Percentiles rank a stretch among this genome's conserved stretches.
phyloP scores from a whole-genome alignment of 2,113 vertebrate species.

The Cyphomyrus plagiostoma region DNA sequence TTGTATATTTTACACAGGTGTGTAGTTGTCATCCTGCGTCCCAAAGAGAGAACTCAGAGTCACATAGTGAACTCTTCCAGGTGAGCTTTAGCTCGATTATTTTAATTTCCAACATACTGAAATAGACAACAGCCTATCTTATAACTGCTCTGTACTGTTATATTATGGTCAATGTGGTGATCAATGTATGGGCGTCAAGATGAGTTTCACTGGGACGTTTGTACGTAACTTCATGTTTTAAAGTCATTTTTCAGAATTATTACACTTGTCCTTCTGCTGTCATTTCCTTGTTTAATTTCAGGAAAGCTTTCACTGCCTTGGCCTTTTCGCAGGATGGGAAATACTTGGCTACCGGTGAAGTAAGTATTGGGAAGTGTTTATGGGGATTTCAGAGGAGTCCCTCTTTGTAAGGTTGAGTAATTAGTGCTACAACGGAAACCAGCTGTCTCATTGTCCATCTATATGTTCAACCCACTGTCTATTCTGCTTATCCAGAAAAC shows the following conservation, averaged over 20 bases:
- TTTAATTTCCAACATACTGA: background rate
- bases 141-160: background rate
- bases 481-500: background rate
- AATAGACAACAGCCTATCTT: background rate
- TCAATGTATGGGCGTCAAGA: background rate
- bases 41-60: slow-evolving; percentile 66
- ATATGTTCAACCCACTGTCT: background rate
- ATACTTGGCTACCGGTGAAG: slow-evolving; percentile 81
- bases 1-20: slow-evolving; percentile 55
- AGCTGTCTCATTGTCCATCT: background rate
- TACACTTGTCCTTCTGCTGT: background rate
- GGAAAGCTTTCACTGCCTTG: slow-evolving; percentile 75
- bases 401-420: background rate
- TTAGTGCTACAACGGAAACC: background rate
- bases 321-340: slow-evolving; percentile 82
- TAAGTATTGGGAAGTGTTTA: slow-evolving; percentile 49
- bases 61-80: slow-evolving; percentile 76
- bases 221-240: background rate
- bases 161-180: background rate
- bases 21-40: slow-evolving; percentile 73
- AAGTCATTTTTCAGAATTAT: background rate
- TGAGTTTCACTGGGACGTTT: background rate
- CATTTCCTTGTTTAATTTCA: slow-evolving; percentile 36
- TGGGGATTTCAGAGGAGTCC: background rate
- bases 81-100: slow-evolving; percentile 39